Evolutionary conservation across 1,140 invertebrate species (phyloP).

Genomic region (Euura lappo): DNA sequence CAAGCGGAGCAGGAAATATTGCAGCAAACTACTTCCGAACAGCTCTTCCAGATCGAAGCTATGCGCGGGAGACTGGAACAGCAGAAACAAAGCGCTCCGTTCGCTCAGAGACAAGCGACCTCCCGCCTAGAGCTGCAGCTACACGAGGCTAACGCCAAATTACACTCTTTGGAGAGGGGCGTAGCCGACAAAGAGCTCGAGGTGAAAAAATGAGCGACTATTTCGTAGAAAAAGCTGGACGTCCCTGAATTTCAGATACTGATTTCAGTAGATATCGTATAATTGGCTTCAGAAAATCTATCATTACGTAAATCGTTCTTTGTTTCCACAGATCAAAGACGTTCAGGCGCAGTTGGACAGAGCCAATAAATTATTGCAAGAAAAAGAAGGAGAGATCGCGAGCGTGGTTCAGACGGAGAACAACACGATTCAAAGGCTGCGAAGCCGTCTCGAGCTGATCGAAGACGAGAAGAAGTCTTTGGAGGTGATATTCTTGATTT

Average conservation of each 20-base stretch:
- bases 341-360: slow-evolving; percentile 56
- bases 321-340: slow-evolving; percentile 45
- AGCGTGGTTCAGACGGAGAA: slow-evolving; percentile 58
- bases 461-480: slow-evolving; percentile 63
- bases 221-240: background rate
- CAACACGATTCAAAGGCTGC: slow-evolving; percentile 62
- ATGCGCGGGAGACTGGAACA: slow-evolving; percentile 80
- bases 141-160: slow-evolving; percentile 62
- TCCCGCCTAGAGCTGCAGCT: slow-evolving; percentile 70
- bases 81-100: slow-evolving; percentile 74
- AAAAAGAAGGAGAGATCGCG: slow-evolving; percentile 64
- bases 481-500: slow-evolving; percentile 44
- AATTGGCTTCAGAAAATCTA: too few species aligned
- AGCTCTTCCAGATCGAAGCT: slow-evolving; percentile 78
- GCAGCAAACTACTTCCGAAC: slow-evolving; percentile 79
- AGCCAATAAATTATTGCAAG: slow-evolving; percentile 53
- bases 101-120: slow-evolving; percentile 71
- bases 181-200: slow-evolving; percentile 52
- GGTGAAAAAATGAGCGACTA: slow-evolving; percentile 17
- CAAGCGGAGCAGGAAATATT: slow-evolving; percentile 79
- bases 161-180: slow-evolving; percentile 45
- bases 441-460: slow-evolving; percentile 62
- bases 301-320: too few species aligned
- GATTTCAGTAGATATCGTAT: background rate
- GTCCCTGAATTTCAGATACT: background rate